Percentiles rank a stretch among this genome's conserved stretches.
These are phyloP conservation scores for Harpagus bidentatus DNA, from an alignment of 2,113 vertebrate genomes.

Conservation along the genomic window DNA sequence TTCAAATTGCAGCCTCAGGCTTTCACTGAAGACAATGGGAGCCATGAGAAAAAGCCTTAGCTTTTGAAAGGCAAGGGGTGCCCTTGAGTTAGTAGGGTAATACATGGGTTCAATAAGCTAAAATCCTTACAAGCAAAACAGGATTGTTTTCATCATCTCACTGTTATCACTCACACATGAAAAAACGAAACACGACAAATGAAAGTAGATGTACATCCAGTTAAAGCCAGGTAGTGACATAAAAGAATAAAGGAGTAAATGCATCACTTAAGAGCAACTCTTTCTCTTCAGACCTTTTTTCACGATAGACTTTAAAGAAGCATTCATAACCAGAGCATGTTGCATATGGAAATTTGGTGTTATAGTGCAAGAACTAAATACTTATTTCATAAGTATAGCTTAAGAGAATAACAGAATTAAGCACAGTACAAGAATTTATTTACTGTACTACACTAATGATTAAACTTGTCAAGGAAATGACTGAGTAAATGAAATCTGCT, in stretches of 20 bases:
- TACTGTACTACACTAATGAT: neutral
- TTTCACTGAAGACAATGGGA: neutral
- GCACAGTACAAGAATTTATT: neutral
- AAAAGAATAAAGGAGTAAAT: neutral
- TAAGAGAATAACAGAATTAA: neutral
- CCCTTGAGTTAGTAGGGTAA: neutral
- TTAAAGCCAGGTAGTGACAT: neutral
- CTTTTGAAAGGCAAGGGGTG: neutral
- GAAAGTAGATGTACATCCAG: neutral
- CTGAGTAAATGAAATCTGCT: neutral
- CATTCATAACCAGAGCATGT: neutral
- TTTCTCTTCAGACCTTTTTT: neutral
- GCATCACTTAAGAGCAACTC: neutral
- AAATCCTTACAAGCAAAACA: neutral
- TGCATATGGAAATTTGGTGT: neutral
- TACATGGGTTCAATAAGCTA: neutral
- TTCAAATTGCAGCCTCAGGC: neutral
- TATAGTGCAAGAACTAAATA: neutral
- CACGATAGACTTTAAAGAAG: neutral
- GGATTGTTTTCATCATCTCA: neutral
- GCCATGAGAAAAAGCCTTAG: neutral
- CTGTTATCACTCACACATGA: neutral
- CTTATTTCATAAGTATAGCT: neutral
- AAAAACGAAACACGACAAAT: accelerated
- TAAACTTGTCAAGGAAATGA: neutral